These are phyloP conservation scores for Drosophila melanocephala DNA, from an alignment of 2,888 invertebrate species.

Conservation along the genomic window DNA sequence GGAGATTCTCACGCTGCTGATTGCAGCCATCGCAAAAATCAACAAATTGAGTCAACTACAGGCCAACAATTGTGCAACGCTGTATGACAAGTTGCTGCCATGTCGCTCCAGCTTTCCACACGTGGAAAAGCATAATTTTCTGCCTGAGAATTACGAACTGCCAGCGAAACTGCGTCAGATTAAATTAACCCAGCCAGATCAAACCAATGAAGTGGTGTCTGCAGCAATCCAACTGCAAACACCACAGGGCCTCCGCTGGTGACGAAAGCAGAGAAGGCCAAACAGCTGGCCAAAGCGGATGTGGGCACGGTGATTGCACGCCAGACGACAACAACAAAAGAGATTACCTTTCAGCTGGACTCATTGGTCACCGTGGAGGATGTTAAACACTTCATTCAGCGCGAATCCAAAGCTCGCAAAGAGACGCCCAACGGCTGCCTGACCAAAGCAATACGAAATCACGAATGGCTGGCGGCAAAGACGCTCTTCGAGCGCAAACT, in stretches of 20 bases:
- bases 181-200: neutral
- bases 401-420: constrained; percentile 73
- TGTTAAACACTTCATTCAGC: constrained; percentile 74
- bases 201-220: constrained; percentile 26
- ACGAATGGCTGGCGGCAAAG: constrained; percentile 81
- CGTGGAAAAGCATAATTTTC: constrained; percentile 58
- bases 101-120: constrained; percentile 72
- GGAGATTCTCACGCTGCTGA: constrained; percentile 77
- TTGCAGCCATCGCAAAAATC: constrained; percentile 81
- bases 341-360: constrained; percentile 54
- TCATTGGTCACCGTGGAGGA: constrained; percentile 70
- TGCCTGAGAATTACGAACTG: constrained; percentile 53
- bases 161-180: constrained; percentile 47
- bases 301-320: constrained; percentile 60
- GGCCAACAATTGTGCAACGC: constrained; percentile 58
- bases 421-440: constrained; percentile 53
- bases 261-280: constrained; percentile 56
- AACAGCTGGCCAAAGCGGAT: constrained; percentile 58
- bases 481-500: constrained; percentile 78
- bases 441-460: constrained; percentile 73
- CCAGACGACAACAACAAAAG: neutral
- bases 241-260: constrained; percentile 27
- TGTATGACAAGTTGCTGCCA: constrained; percentile 68
- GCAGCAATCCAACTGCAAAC: constrained; percentile 14
- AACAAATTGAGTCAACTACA: constrained; percentile 66